Evolutionary conservation across 2,888 invertebrate genomes (phyloP).

Genomic region (Tipula vernalis): DNA sequence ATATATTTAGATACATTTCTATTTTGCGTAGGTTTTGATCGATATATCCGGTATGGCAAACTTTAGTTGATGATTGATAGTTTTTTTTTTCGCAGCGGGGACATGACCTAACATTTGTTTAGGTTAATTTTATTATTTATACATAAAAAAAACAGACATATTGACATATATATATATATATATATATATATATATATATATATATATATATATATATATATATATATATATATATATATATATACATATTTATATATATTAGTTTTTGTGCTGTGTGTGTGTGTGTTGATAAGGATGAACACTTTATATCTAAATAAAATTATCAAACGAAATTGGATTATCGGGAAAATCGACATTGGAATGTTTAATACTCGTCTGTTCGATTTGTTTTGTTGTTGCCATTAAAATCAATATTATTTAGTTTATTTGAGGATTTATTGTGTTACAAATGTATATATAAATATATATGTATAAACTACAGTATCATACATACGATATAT

Average conservation of each 20-base stretch:
- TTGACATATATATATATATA: not conserved
- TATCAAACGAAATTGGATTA: not conserved
- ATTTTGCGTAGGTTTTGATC: not conserved
- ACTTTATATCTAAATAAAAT: not conserved
- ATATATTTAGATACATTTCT: not conserved
- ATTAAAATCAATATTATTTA: not conserved
- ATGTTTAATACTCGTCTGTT: not conserved
- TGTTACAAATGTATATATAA: not conserved
- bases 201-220: no score
- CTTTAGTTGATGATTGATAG: not conserved
- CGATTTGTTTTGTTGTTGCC: not conserved
- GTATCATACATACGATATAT: no score
- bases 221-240: no score
- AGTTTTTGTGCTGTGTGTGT: not conserved
- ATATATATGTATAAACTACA: not conserved
- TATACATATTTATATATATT: no score
- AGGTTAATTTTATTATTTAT: not conserved
- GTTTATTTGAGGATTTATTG: not conserved
- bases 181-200: no score
- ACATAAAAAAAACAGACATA: not conserved
- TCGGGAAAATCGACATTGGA: not conserved
- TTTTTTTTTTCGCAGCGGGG: not conserved
- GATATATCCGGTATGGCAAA: not conserved
- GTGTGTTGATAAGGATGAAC: not conserved
- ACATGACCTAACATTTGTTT: not conserved